A percentile compares a stretch with the other conserved stretches of the same genome.
phyloP scores from a whole-genome alignment of 2,797 vertebrate species.

The Acanthurus tractus region DNA sequence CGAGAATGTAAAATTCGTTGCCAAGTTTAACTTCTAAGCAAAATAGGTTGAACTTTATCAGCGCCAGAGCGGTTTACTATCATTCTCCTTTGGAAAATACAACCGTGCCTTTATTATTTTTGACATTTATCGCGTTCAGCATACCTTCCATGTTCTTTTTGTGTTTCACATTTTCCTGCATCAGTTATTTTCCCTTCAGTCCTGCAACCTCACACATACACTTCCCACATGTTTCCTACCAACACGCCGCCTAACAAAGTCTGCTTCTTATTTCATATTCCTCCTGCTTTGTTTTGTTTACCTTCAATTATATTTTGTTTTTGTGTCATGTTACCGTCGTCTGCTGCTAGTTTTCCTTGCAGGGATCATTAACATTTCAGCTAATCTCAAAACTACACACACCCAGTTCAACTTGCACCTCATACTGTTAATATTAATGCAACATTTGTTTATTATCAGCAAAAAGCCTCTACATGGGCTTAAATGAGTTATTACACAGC shows the following conservation, averaged over 20 bases:
- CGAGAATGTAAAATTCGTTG: neutral
- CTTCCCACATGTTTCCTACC: neutral
- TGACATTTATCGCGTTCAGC: slow-evolving; percentile 16
- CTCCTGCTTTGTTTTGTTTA: neutral
- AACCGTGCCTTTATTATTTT: neutral
- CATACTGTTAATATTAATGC: neutral
- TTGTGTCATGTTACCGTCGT: neutral
- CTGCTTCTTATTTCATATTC: neutral
- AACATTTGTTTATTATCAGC: neutral
- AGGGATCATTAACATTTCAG: neutral
- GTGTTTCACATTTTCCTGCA: neutral
- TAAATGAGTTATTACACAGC: neutral
- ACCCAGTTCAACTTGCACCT: neutral
- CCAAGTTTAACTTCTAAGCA: slow-evolving; percentile 1
- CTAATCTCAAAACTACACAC: slow-evolving; percentile 15
- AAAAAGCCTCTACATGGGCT: neutral
- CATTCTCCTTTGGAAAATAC: neutral
- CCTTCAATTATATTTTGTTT: neutral
- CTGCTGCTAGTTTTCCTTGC: neutral
- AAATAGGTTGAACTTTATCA: slow-evolving; percentile 7
- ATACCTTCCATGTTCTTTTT: neutral
- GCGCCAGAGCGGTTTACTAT: neutral
- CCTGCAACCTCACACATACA: neutral
- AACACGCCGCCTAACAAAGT: neutral
- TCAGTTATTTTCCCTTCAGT: neutral